Evolutionary conservation across 2,888 invertebrate genomes (phyloP).

Genomic region (Euplexia lucipara): DNA sequence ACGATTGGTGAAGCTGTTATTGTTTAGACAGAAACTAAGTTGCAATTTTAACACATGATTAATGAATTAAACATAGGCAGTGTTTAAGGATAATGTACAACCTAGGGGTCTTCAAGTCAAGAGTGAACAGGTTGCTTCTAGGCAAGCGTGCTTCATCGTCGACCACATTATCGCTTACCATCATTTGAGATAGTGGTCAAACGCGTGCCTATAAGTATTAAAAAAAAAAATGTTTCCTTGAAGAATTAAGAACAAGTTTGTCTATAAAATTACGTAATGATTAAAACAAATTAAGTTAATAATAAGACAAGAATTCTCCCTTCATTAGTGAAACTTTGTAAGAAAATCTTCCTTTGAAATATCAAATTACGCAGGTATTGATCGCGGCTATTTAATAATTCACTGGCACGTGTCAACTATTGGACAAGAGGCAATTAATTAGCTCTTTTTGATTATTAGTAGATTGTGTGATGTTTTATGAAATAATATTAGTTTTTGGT

Average conservation of each 20-base stretch:
- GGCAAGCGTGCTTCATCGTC: no score
- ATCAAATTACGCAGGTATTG: slow-evolving; percentile 28
- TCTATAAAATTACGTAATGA: slow-evolving; percentile 31
- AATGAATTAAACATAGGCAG: background rate
- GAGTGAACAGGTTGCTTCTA: no score
- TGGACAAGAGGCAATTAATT: slow-evolving; percentile 8
- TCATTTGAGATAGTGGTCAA: no score
- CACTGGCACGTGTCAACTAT: background rate
- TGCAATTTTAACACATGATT: no score
- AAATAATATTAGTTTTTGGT: slow-evolving; percentile 4
- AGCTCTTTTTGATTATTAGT: slow-evolving; percentile 16
- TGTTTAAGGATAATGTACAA: no score
- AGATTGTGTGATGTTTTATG: background rate
- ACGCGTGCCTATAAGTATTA: no score
- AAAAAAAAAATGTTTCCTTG: slow-evolving; percentile 1
- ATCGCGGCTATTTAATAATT: slow-evolving; percentile 34
- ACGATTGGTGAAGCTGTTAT: no score
- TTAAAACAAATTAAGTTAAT: slow-evolving; percentile 37
- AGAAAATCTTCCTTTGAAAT: slow-evolving; percentile 33
- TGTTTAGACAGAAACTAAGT: no score
- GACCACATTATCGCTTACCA: no score
- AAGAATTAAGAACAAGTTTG: slow-evolving; percentile 29
- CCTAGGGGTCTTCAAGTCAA: no score
- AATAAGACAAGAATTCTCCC: slow-evolving; percentile 21
- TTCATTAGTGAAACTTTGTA: slow-evolving; percentile 44